A percentile compares a stretch with the other conserved stretches of the same genome.
These are phyloP conservation scores for Morone chrysops DNA, from an alignment of 2,113 vertebrate genomes.

Conservation along the genomic window DNA sequence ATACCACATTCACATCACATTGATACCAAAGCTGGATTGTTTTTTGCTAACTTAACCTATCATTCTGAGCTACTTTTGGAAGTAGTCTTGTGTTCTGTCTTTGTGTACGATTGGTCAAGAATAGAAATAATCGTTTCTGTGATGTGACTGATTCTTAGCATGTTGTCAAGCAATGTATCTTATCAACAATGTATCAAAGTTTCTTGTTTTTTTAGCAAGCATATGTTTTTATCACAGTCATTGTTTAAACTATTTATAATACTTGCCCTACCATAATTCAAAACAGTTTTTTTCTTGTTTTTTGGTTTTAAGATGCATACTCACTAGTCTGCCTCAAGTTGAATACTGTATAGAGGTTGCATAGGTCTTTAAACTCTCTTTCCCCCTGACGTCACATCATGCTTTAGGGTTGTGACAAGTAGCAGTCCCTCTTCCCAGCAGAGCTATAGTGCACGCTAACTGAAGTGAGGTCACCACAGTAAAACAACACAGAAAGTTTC, in stretches of 20 bases:
- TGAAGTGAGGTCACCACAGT: slow-evolving; percentile 77
- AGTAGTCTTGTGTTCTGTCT: not conserved
- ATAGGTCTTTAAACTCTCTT: slow-evolving; percentile 59
- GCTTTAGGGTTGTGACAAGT: slow-evolving; percentile 66
- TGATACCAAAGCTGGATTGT: not conserved
- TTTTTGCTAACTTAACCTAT: not conserved
- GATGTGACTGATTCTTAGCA: not conserved
- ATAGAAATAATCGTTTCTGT: not conserved
- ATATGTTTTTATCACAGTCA: not conserved
- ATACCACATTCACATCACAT: not conserved
- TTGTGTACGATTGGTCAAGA: not conserved
- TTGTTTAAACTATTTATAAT: not conserved
- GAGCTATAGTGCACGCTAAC: slow-evolving; percentile 59
- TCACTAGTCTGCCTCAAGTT: slow-evolving; percentile 8
- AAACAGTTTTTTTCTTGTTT: slow-evolving; percentile 15
- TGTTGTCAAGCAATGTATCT: not conserved
- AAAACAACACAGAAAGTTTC: slow-evolving; percentile 82
- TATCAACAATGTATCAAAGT: not conserved
- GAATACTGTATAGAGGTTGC: slow-evolving; percentile 54
- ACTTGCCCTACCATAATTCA: not conserved
- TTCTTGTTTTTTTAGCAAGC: not conserved
- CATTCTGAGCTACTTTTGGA: not conserved
- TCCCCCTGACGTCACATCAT: slow-evolving; percentile 71
- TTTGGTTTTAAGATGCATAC: not conserved
- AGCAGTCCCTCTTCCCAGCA: slow-evolving; percentile 70